Conservation (phyloP, 2,888 invertebrate species). For the Adelphocoris suturalis region DNA sequence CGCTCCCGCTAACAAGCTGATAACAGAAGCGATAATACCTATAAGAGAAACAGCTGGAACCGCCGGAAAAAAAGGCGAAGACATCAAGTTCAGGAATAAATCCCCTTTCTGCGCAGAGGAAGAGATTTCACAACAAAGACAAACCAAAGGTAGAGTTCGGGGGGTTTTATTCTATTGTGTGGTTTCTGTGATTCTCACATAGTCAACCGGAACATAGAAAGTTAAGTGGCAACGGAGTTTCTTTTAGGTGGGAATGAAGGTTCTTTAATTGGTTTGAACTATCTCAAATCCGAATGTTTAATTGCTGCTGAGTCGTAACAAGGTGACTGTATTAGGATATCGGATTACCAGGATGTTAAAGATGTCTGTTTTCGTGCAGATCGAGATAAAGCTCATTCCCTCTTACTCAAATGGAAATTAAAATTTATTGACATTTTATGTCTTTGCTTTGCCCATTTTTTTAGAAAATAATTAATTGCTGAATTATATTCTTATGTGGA, state of each 20-base stretch:
- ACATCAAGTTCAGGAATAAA: slow-evolving; percentile 36
- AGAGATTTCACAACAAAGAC: slow-evolving; percentile 19
- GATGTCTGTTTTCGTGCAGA: too few relatives aligned
- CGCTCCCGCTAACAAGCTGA: slow-evolving; percentile 47
- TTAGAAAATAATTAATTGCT: too few relatives aligned
- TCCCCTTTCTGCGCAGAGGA: neutral
- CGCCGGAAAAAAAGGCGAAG: neutral
- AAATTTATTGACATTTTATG: too few relatives aligned
- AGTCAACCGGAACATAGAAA: neutral
- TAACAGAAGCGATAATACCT: neutral
- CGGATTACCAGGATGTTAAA: too few relatives aligned
- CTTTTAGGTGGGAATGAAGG: slow-evolving; percentile 15
- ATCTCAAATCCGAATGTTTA: neutral
- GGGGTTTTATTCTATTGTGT: neutral
- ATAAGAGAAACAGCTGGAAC: neutral
- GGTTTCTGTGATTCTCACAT: slow-evolving; percentile 6
- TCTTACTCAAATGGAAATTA: too few relatives aligned
- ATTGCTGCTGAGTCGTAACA: neutral
- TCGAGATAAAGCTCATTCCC: too few relatives aligned
- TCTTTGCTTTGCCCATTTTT: too few relatives aligned
- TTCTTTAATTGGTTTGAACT: neutral
- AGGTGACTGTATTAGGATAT: neutral
- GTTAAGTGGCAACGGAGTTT: neutral
- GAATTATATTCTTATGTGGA: too few relatives aligned
- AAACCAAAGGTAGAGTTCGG: slow-evolving; percentile 7